A percentile compares a stretch with the other conserved stretches of the same genome.
These are phyloP conservation scores for Urosaurus nigricauda DNA, from an alignment of 2,797 vertebrate genomes.

Conservation along the genomic window DNA sequence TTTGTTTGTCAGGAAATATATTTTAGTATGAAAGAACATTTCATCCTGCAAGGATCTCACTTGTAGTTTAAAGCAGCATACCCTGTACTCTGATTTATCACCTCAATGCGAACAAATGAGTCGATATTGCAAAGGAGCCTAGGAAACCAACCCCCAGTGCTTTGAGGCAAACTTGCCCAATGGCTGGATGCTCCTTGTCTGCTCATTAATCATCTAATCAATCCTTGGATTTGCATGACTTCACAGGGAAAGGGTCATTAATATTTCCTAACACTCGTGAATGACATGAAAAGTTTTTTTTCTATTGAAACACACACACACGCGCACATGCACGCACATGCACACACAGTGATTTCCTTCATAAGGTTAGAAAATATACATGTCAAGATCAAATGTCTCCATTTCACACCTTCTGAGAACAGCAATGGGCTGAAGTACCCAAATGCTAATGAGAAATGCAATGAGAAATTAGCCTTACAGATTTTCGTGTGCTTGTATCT, in stretches of 20 bases:
- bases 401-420: neutral
- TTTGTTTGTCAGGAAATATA: neutral
- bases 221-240: conserved; percentile 1
- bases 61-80: neutral
- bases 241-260: conserved; percentile 16
- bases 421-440: neutral
- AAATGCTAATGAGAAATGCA: neutral
- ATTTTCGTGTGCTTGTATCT: neutral
- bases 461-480: neutral
- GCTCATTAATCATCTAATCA: conserved; percentile 35
- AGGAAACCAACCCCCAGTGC: neutral
- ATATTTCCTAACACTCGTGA: neutral
- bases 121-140: neutral
- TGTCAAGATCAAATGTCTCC: neutral
- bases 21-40: neutral
- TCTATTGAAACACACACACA: no score
- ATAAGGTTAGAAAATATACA: neutral
- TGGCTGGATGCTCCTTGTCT: neutral
- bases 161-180: neutral
- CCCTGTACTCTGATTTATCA: neutral
- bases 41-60: neutral
- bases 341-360: neutral
- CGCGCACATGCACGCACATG: no score
- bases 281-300: neutral
- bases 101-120: neutral